These are phyloP conservation scores for Atractosteus spatula DNA, from an alignment of 2,113 vertebrate genomes.

Conservation along the genomic window DNA sequence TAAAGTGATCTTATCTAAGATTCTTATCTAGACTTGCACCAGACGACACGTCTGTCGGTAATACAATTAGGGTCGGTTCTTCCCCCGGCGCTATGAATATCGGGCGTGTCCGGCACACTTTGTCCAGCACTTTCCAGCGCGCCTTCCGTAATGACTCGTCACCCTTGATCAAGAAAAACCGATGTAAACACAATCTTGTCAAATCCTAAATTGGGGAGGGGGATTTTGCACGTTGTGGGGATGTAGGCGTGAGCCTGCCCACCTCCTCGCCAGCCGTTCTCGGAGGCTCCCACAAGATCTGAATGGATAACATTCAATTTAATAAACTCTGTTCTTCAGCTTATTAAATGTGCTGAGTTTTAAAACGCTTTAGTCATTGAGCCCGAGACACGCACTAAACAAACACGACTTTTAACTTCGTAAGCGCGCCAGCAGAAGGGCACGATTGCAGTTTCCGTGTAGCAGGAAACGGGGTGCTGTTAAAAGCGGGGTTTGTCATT, in stretches of 20 bases:
- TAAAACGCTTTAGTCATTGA: constrained; percentile 42
- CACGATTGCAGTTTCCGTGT: no score
- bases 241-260: no score
- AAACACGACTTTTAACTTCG: no score
- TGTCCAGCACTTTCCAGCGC: constrained; percentile 17
- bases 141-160: constrained; percentile 5
- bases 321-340: constrained; percentile 18
- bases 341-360: constrained; percentile 48
- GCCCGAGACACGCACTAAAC: background rate
- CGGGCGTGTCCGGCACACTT: background rate
- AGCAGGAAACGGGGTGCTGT: no score
- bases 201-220: constrained; percentile 25
- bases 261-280: no score
- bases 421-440: no score
- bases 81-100: constrained; percentile 21
- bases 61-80: constrained; percentile 16
- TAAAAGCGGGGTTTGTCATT: no score
- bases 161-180: constrained; percentile 22
- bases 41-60: background rate
- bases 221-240: background rate
- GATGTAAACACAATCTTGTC: constrained; percentile 34
- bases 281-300: constrained; percentile 23
- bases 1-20: no score
- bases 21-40: background rate
- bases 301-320: constrained; percentile 46